Evolutionary conservation across 2,888 invertebrate genomes (phyloP).

Genomic region (Erebia epiphron): DNA sequence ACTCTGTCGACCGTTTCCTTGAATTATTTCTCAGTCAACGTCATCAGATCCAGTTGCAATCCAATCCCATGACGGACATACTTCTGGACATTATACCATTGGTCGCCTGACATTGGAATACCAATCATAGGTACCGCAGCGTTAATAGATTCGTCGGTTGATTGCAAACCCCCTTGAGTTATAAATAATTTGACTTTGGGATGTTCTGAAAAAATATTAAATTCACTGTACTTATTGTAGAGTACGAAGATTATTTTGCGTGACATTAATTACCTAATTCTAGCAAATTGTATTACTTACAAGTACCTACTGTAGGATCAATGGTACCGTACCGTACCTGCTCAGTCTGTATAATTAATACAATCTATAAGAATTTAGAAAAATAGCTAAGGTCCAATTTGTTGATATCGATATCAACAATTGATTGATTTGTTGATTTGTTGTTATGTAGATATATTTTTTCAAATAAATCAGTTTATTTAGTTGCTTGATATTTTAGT

Average conservation of each 20-base stretch:
- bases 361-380: not conserved
- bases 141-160: conserved; percentile 65
- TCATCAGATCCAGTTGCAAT: conserved; percentile 49
- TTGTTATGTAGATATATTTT: not conserved
- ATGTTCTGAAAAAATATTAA: conserved; percentile 50
- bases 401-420: not conserved
- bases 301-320: no score
- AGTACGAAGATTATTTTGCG: no score
- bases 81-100: conserved; percentile 59
- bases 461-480: not conserved
- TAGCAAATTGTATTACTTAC: no score
- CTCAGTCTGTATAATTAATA: no score
- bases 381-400: not conserved
- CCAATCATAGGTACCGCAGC: conserved; percentile 64
- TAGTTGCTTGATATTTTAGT: not conserved
- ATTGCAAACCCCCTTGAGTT: conserved; percentile 70
- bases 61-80: conserved; percentile 54
- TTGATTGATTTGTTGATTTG: no score
- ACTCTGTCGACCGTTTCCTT: conserved; percentile 45
- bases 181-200: conserved; percentile 67
- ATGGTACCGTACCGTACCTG: no score
- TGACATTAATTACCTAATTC: no score
- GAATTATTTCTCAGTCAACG: conserved; percentile 48
- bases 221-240: no score
- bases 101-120: conserved; percentile 67